Percentiles rank a stretch among this genome's conserved stretches.
Evolutionary conservation across 2,113 vertebrate species (phyloP).

Genomic region (Cephalopterus ornatus): DNA sequence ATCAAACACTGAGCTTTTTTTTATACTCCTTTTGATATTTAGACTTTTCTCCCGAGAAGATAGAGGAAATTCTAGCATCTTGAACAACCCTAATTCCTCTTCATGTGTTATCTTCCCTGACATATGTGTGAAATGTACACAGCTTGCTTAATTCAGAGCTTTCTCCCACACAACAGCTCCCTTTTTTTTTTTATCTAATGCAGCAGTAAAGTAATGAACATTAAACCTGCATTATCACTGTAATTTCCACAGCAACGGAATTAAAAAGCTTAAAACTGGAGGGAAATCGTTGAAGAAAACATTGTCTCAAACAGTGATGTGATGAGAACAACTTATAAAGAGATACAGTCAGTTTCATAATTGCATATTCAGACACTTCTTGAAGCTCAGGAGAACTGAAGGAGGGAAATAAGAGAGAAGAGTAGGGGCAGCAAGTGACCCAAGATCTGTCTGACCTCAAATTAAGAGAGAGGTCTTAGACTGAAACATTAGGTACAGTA

Average conservation of each 20-base stretch:
- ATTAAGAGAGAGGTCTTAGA: background rate
- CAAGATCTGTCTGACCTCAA: background rate
- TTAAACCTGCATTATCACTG: background rate
- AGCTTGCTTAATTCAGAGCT: slow-evolving; percentile 4
- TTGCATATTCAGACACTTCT: background rate
- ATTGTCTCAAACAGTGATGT: background rate
- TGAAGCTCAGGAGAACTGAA: background rate
- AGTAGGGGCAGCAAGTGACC: background rate
- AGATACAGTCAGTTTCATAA: background rate
- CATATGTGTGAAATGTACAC: background rate
- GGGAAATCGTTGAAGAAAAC: background rate
- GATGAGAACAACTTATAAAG: background rate
- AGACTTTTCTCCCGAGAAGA: background rate
- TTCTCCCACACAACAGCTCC: background rate
- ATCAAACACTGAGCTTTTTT: background rate
- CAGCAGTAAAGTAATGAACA: background rate
- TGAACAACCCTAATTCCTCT: background rate
- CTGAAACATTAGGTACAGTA: background rate
- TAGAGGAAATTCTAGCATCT: background rate
- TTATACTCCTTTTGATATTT: background rate
- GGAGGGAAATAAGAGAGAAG: background rate
- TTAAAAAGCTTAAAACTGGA: slow-evolving; percentile 4
- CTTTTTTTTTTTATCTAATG: slow-evolving; percentile 16
- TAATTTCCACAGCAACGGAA: slow-evolving; percentile 22
- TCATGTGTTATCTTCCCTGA: background rate